Evolutionary conservation across 2,888 invertebrate genomes (phyloP).

Genomic region (Barypeithes pellucidus): DNA sequence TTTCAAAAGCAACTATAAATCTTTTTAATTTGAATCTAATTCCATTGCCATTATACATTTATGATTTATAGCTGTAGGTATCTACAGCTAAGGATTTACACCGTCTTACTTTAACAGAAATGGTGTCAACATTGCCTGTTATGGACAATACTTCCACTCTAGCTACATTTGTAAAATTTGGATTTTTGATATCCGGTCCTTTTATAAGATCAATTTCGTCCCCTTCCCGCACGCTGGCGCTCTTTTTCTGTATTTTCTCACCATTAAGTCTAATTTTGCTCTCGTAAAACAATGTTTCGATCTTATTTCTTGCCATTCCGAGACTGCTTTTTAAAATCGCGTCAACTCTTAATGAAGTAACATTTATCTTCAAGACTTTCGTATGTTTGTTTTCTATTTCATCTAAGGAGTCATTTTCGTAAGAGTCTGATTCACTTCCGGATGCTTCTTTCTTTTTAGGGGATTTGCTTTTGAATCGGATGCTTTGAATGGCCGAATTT

Average conservation of each 20-base stretch:
- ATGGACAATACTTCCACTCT: slow-evolving; percentile 79
- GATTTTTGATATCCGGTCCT: slow-evolving; percentile 78
- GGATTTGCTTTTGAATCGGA: slow-evolving; percentile 43
- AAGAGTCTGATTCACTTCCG: slow-evolving; percentile 74
- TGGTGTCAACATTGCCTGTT: slow-evolving; percentile 73
- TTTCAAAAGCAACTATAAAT: too few species aligned
- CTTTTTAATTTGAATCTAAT: too few species aligned
- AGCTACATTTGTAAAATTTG: slow-evolving; percentile 79
- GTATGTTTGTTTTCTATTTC: slow-evolving; percentile 74
- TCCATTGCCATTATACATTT: too few species aligned
- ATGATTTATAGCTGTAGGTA: slow-evolving; percentile 64
- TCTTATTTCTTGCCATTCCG: slow-evolving; percentile 83
- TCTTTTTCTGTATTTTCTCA: slow-evolving; percentile 83
- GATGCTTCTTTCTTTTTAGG: slow-evolving; percentile 63
- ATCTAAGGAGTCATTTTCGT: slow-evolving; percentile 68
- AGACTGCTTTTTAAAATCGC: slow-evolving; percentile 80
- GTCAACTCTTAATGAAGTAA: slow-evolving; percentile 82
- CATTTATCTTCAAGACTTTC: slow-evolving; percentile 77
- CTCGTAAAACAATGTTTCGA: slow-evolving; percentile 86
- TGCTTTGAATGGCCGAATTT: background rate
- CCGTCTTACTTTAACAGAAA: slow-evolving; percentile 76
- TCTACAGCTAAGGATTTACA: slow-evolving; percentile 83
- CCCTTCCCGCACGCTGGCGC: slow-evolving; percentile 76
- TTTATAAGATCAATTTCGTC: slow-evolving; percentile 88
- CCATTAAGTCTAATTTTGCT: slow-evolving; percentile 88